Percentiles rank a stretch among this genome's conserved stretches.
phyloP scores from a whole-genome alignment of 2,797 vertebrate species.

The Acanthurus tractus region DNA sequence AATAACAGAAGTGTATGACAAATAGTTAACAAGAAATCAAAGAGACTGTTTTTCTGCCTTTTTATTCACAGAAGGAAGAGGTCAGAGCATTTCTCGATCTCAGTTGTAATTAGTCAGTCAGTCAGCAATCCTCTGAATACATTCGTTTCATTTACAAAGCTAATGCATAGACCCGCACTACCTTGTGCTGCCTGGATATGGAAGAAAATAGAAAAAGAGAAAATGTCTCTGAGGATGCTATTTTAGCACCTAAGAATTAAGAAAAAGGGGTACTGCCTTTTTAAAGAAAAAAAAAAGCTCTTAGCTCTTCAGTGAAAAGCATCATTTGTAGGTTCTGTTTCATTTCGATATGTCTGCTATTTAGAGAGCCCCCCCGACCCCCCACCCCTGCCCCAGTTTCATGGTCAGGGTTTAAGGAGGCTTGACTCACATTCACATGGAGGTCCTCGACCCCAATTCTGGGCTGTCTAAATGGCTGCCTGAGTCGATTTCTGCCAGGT shows the following conservation, averaged over 20 bases:
- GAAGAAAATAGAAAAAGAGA: background rate
- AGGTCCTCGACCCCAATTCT: conserved; percentile 76
- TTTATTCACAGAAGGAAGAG: too few relatives aligned
- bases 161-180: background rate
- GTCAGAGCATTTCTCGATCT: background rate
- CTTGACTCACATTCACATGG: conserved; percentile 58
- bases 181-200: background rate
- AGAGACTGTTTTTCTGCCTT: too few relatives aligned
- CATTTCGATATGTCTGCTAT: conserved; percentile 51
- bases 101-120: background rate
- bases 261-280: conserved; percentile 16
- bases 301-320: conserved; percentile 20
- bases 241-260: conserved; percentile 21
- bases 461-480: conserved; percentile 70
- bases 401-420: conserved; percentile 41
- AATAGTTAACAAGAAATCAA: too few relatives aligned
- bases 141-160: background rate
- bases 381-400: background rate
- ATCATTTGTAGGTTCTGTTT: conserved; percentile 45
- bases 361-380: conserved; percentile 25
- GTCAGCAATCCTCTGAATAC: conserved; percentile 2
- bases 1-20: too few relatives aligned
- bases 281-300: conserved; percentile 12
- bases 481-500: conserved; percentile 66
- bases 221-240: background rate